A percentile compares a stretch with the other conserved stretches of the same genome.
Evolutionary conservation across 2,797 vertebrate genomes (phyloP).

Genomic region (Epinephelus coioides): DNA sequence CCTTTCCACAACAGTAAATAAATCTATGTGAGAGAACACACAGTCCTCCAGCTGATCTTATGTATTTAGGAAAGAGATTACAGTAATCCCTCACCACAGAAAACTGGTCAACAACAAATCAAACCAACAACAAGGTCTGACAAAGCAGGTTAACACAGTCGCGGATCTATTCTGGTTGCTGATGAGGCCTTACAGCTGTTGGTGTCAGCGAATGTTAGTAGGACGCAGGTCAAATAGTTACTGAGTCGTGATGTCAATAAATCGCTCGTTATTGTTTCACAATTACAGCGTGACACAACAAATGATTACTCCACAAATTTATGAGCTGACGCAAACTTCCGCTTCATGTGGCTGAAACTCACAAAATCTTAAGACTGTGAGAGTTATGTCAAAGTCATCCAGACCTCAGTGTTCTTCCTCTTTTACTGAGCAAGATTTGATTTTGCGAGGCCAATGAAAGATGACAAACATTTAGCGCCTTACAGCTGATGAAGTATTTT

Average conservation of each 20-base stretch:
- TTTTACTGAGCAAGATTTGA: neutral
- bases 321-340: neutral
- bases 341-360: conserved; percentile 16
- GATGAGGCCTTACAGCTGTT: neutral
- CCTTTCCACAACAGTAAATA: neutral
- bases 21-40: neutral
- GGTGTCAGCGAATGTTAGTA: conserved; percentile 4
- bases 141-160: neutral
- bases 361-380: neutral
- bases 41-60: conserved; percentile 1
- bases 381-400: conserved; percentile 1
- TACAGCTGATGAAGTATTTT: too few species aligned
- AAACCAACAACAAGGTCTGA: conserved; percentile 1
- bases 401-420: neutral
- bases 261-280: conserved; percentile 8
- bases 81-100: neutral
- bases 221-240: conserved; percentile 30
- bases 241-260: conserved; percentile 13
- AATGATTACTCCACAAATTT: neutral
- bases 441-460: too few species aligned
- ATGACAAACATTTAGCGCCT: too few species aligned
- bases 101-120: neutral
- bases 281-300: neutral
- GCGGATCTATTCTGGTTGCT: neutral
- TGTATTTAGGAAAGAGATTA: conserved; percentile 6